A percentile compares a stretch with the other conserved stretches of the same genome.
phyloP scores from a whole-genome alignment of 2,888 invertebrate genomes.

The Leucoma salicis region DNA sequence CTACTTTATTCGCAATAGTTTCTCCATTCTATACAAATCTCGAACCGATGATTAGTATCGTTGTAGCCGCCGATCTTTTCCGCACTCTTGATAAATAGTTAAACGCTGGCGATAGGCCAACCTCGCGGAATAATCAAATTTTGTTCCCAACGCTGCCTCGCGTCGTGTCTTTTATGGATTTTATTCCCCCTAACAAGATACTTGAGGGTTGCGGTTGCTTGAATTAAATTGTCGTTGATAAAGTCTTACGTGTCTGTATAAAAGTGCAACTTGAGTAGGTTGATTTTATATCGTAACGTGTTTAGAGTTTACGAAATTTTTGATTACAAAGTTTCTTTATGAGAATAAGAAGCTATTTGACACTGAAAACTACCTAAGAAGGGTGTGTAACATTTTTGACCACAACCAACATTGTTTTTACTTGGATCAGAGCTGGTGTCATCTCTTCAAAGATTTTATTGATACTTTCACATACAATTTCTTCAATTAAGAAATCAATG shows the following conservation, averaged over 20 bases:
- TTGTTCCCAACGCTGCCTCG: slow-evolving; percentile 66
- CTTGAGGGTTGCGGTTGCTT: slow-evolving; percentile 67
- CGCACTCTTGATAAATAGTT: slow-evolving; percentile 78
- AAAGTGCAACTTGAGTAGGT: slow-evolving; percentile 9
- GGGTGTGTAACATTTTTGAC: no score
- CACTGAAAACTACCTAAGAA: no score
- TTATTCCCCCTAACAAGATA: slow-evolving; percentile 77
- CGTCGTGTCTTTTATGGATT: slow-evolving; percentile 78
- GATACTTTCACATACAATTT: no score
- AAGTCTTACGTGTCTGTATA: slow-evolving; percentile 55
- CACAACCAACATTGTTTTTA: no score
- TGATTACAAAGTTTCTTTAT: no score
- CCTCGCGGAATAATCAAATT: slow-evolving; percentile 82
- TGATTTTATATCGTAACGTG: neutral
- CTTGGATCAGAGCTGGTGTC: no score
- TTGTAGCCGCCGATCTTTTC: slow-evolving; percentile 70
- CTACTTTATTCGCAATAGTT: slow-evolving; percentile 1
- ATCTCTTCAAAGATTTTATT: no score
- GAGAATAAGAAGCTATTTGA: no score
- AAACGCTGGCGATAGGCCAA: slow-evolving; percentile 78
- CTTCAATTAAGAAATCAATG: no score
- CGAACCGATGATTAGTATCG: slow-evolving; percentile 73
- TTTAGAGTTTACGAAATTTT: no score
- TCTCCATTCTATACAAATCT: slow-evolving; percentile 51
- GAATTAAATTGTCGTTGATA: slow-evolving; percentile 79